phyloP scores from a whole-genome alignment of 1,140 invertebrate genomes.

The Drosophila repletoides region DNA sequence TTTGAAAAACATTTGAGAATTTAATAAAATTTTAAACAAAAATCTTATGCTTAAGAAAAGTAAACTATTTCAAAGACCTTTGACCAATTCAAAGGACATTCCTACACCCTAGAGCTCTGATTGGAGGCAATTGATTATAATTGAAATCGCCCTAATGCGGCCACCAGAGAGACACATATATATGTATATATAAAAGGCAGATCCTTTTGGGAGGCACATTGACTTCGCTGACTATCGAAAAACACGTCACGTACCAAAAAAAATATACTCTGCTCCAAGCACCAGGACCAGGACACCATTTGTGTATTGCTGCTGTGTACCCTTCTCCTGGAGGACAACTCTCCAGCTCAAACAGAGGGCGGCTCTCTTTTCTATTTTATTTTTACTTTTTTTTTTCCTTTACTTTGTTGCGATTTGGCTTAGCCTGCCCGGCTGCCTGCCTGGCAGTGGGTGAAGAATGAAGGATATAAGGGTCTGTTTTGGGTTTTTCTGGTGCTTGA shows the following conservation, averaged over 20 bases:
- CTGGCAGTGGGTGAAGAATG: conserved; percentile 17
- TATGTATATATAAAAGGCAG: conserved; percentile 16
- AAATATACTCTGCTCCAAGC: conserved; percentile 44
- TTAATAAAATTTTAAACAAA: too few relatives aligned
- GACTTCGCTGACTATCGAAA: conserved; percentile 58
- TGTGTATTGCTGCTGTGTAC: background rate
- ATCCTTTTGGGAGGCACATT: conserved; percentile 36
- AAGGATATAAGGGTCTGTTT: conserved; percentile 9
- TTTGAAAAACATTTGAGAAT: too few relatives aligned
- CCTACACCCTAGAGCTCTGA: too few relatives aligned
- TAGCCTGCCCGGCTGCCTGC: conserved; percentile 44
- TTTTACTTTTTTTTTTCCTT: background rate
- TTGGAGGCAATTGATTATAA: conserved; percentile 73
- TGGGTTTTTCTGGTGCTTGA: background rate
- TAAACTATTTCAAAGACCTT: too few relatives aligned
- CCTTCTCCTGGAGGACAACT: conserved; percentile 11
- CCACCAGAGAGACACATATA: conserved; percentile 38
- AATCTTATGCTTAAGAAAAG: too few relatives aligned
- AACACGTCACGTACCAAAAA: conserved; percentile 68
- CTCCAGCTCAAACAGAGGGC: conserved; percentile 26
- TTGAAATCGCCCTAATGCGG: conserved; percentile 65
- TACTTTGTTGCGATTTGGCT: conserved; percentile 58
- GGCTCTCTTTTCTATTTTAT: conserved; percentile 24
- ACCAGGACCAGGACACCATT: background rate
- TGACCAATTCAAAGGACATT: too few relatives aligned